A percentile compares a stretch with the other conserved stretches of the same genome.
These are phyloP conservation scores for Characodon lateralis DNA, from an alignment of 2,797 vertebrate genomes.

Conservation along the genomic window DNA sequence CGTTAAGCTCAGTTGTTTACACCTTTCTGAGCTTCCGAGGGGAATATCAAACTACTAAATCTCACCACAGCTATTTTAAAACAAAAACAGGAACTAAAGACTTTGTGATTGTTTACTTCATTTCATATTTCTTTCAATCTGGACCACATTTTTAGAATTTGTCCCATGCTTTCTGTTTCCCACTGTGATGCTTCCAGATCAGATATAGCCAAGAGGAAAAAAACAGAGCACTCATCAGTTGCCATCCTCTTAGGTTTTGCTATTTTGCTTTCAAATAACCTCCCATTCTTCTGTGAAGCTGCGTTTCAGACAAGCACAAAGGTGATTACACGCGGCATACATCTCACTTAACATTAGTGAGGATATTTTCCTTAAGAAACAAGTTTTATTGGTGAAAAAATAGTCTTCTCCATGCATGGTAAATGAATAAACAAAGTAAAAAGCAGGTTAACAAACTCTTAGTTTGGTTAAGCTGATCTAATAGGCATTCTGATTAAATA, in stretches of 20 bases:
- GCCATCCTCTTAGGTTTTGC: background rate
- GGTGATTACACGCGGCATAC: background rate
- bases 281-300: too few relatives aligned
- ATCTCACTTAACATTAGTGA: background rate
- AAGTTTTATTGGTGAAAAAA: too few relatives aligned
- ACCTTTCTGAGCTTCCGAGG: background rate
- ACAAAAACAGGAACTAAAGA: background rate
- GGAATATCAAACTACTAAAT: background rate
- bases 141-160: slow-evolving; percentile 59
- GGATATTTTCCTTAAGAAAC: background rate
- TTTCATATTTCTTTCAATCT: slow-evolving; percentile 28
- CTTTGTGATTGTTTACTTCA: background rate
- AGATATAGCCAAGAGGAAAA: background rate
- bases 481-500: background rate
- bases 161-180: slow-evolving; percentile 48
- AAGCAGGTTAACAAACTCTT: background rate
- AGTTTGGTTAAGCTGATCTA: too few relatives aligned
- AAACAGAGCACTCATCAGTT: background rate
- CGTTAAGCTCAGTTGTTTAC: background rate
- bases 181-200: slow-evolving; percentile 33
- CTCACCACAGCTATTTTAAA: background rate
- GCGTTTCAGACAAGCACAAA: too few relatives aligned
- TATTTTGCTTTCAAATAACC: background rate
- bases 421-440: background rate
- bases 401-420: background rate